Evolutionary conservation across 2,113 vertebrate species (phyloP).

Genomic region (Oreochromis spilurus): DNA sequence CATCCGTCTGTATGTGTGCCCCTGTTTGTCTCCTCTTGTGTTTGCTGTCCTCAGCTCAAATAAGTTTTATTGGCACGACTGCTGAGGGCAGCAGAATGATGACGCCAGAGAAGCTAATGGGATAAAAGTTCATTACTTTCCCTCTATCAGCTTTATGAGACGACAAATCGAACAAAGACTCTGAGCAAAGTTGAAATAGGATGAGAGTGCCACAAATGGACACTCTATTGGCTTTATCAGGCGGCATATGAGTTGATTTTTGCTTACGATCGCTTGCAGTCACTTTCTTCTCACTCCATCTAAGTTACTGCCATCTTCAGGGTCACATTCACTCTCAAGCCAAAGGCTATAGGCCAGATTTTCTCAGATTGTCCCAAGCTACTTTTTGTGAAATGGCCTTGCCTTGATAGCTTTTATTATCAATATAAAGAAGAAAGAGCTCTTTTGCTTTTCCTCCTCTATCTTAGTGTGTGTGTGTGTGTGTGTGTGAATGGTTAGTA

Average conservation of each 20-base stretch:
- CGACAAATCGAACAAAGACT: constrained; percentile 44
- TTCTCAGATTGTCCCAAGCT: constrained; percentile 18
- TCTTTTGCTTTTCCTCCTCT: not conserved
- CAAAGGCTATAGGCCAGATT: constrained; percentile 45
- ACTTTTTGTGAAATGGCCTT: constrained; percentile 40
- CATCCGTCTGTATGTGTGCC: not conserved
- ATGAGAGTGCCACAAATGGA: constrained; percentile 26
- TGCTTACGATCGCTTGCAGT: constrained; percentile 7
- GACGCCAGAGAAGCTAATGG: constrained; percentile 47
- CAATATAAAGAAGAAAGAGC: constrained; percentile 41
- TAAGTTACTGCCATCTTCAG: not conserved
- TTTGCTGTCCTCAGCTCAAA: constrained; percentile 56
- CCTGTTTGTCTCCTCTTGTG: not conserved
- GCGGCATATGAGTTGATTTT: constrained; percentile 13
- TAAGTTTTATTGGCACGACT: constrained; percentile 45
- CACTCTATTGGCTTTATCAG: constrained; percentile 1
- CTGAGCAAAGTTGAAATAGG: constrained; percentile 14
- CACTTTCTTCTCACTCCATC: constrained; percentile 16
- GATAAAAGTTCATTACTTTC: constrained; percentile 59
- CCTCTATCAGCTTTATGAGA: constrained; percentile 51
- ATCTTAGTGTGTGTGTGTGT: not conserved
- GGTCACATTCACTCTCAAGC: constrained; percentile 30
- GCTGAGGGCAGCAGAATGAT: constrained; percentile 48
- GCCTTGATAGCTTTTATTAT: constrained; percentile 52
- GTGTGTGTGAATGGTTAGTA: constrained; percentile 27